Evolutionary conservation across 1,140 invertebrate species (phyloP), one percentile per base, ranked within the genome.

Genomic region (Colletes latitarsis): DNA sequence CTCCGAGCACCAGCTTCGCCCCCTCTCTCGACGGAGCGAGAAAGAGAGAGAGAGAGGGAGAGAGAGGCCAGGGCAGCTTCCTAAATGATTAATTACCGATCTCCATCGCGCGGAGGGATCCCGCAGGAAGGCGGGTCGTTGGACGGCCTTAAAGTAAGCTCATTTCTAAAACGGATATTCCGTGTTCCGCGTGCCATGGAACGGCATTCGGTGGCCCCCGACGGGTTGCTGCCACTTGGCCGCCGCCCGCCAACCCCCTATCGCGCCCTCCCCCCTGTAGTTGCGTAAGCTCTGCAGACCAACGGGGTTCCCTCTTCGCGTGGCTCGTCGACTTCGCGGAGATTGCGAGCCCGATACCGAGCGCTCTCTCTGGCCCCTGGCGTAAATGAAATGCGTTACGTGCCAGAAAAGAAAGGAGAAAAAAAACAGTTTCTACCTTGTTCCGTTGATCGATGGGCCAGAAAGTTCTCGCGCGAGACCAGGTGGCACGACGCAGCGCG

Each of bases 41-140:
- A 39, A 46, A 21, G 46, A n/a, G 46, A n/a, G 49, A 9, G n/a
- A n/a, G n/a, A n/a, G n/a, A n/a, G n/a, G n/a, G n/a, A n/a, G n/a
- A n/a, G 43, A 30, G 57, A 69, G 57, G 57, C 46, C 30, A 74
- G 85, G 67, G 74, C 84, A 79, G 70, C 85, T 73, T 81, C 86
- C 85, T 89, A 90, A 92, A 92, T 93, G 92, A 93, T 93, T 92
- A 93, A 93, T 93, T 91, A 90, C 90, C 89, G 90, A 89, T 90
- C 89, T 90, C 88, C 85, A 91, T 90, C 88, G 84, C 88, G 84
- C 77, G 63, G 81, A 83, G 84, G 69, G 85, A 87, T 87, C 81
- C 81, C 68, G 83, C 53, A 69, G 70, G 70, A 77, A 78, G 77
- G 78, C 58, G 82, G 80, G 72, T 77, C 69, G 78, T 82, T 75